These are phyloP conservation scores for Scalopus aquaticus DNA, from an alignment of 2,113 vertebrate genomes.

Conservation along the genomic window DNA sequence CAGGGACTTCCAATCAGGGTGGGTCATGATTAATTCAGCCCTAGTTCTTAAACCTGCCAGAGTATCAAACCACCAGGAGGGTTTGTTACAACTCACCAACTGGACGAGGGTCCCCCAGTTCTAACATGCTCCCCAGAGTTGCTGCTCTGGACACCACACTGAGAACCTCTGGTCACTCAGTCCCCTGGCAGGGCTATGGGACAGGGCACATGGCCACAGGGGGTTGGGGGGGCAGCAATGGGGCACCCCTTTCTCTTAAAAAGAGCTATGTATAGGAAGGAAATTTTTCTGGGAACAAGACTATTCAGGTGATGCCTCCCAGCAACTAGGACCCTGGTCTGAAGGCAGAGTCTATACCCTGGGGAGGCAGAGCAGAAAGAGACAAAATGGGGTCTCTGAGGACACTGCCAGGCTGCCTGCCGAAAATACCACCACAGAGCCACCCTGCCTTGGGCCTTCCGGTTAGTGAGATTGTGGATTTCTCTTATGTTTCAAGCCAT, in stretches of 20 bases:
- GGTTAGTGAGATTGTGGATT: background rate
- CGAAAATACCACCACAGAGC: background rate
- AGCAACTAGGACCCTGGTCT: background rate
- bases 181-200: background rate
- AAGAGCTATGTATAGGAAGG: background rate
- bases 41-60: background rate
- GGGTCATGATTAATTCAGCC: background rate
- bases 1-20: background rate
- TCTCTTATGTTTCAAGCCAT: background rate
- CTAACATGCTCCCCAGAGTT: background rate
- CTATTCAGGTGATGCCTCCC: background rate
- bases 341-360: background rate
- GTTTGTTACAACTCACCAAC: background rate
- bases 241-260: background rate
- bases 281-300: background rate
- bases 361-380: background rate
- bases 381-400: background rate
- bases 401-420: background rate
- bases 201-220: background rate
- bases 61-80: background rate
- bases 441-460: background rate
- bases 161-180: background rate
- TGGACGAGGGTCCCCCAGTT: accelerated
- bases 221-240: background rate
- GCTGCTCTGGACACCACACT: background rate